A percentile compares a stretch with the other conserved stretches of the same genome.
These are phyloP conservation scores for Spinibarbus caldwelli DNA, from an alignment of 2,797 vertebrate genomes.

Conservation along the genomic window DNA sequence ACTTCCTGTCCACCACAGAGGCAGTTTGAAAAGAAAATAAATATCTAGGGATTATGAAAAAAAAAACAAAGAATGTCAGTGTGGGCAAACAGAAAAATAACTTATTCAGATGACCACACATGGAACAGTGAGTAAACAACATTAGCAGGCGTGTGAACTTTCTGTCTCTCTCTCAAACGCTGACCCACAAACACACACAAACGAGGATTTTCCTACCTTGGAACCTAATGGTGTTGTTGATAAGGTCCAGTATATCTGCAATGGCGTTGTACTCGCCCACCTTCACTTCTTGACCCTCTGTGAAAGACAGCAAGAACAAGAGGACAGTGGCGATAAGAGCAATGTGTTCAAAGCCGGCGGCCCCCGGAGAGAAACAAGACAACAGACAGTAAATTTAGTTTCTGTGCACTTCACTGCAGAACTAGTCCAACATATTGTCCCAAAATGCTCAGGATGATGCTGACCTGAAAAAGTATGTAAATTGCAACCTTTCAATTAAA, in stretches of 20 bases:
- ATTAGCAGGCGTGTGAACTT: constrained; percentile 41
- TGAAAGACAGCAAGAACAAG: constrained; percentile 58
- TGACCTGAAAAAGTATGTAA: constrained; percentile 29
- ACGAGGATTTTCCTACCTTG: constrained; percentile 83
- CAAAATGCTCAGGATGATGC: constrained; percentile 1
- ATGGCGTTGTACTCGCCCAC: constrained; percentile 99
- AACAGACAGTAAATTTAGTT: constrained; percentile 19
- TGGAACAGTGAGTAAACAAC: constrained; percentile 40
- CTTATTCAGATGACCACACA: constrained; percentile 66
- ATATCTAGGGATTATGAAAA: constrained; percentile 58
- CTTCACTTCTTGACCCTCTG: constrained; percentile 95
- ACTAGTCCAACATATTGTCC: neutral
- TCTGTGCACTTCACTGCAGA: neutral
- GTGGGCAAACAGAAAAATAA: constrained; percentile 66
- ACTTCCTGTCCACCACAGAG: constrained; percentile 44
- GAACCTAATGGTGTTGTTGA: constrained; percentile 94
- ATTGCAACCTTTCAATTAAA: constrained; percentile 35
- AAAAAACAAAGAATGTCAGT: constrained; percentile 72
- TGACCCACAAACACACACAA: constrained; percentile 36
- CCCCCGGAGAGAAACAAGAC: constrained; percentile 19
- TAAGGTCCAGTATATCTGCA: constrained; percentile 92
- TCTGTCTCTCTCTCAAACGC: constrained; percentile 32
- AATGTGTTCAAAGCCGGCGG: constrained; percentile 19
- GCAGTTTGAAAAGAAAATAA: constrained; percentile 6
- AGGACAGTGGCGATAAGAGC: constrained; percentile 51